Conservation (phyloP, 2,888 invertebrate genomes). For the Liopterus haemorrhoidalis region DNA sequence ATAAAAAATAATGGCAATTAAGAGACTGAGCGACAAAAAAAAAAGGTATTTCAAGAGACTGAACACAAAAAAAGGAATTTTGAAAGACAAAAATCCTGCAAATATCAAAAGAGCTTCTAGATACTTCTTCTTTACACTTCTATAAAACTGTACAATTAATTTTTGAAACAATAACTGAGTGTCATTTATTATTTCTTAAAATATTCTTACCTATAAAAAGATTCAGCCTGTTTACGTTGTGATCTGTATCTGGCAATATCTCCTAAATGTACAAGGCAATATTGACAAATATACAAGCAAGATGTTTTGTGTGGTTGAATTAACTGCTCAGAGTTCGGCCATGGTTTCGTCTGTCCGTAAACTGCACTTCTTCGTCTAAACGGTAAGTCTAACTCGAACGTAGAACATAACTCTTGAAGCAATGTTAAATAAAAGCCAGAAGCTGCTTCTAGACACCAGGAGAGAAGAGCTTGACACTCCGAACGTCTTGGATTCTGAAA, state of each 20-base stretch:
- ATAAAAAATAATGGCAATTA: too few species aligned
- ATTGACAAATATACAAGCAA: constrained; percentile 79
- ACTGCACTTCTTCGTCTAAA: constrained; percentile 53
- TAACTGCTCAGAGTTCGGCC: constrained; percentile 35
- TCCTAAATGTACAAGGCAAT: constrained; percentile 83
- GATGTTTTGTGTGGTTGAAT: constrained; percentile 59
- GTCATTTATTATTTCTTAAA: constrained; percentile 7
- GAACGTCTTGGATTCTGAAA: constrained; percentile 63
- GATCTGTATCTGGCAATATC: constrained; percentile 80
- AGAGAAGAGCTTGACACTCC: constrained; percentile 70
- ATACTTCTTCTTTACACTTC: too few species aligned
- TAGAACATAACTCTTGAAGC: constrained; percentile 73
- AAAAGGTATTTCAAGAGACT: too few species aligned
- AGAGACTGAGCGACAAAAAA: too few species aligned
- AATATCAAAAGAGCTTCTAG: too few species aligned
- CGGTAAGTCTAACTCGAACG: constrained; percentile 74
- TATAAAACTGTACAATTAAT: too few species aligned
- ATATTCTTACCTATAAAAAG: constrained; percentile 63
- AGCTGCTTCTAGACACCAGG: constrained; percentile 76
- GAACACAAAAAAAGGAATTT: too few species aligned
- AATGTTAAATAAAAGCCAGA: constrained; percentile 79
- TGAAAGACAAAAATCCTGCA: too few species aligned
- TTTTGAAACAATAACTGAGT: neutral
- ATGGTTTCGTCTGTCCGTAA: constrained; percentile 39
- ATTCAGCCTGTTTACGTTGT: constrained; percentile 74